Base-by-base conservation (phyloP, 2,113 vertebrate genomes). In the Camelus dromedarius region DNA sequence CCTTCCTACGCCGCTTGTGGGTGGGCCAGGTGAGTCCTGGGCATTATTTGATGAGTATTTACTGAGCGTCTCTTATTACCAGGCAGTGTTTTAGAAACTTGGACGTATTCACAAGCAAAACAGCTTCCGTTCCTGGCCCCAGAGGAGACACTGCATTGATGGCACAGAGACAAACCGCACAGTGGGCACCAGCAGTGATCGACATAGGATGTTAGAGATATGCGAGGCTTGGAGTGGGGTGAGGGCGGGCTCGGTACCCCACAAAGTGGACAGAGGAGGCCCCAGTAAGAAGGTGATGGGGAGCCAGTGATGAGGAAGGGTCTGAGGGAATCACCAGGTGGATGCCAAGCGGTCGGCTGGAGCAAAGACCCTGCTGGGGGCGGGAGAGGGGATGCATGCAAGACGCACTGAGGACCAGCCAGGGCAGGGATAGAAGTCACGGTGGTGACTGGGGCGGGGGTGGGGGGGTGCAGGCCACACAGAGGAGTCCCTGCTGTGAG, bases 141-240 rank as follows among this genome's bases (percentile, higher is more conserved):
- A 8, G 32, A 38, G 50, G 62, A 84, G 19, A 7, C 1, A 1
- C 6, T 26, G n/a, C 28, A 46, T 10, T 6, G 1, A n/a, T 26
- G 42, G 70, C 69, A 38, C 32, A 38, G 38, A 50, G 58, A n/a
- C 18, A 5, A 14, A 19, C 11, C 0, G 14, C 14, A 5, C 0
- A 0, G 3, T 24, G 9, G 15, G 26, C 8, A 22, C 6, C 2
- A 3, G 10, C 50, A 24, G 1, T 13, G 15, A 30, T 6, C 4
- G 12, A 32, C 0, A 32, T 1, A 5, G 22, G 35, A 18, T 3
- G 10, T 62, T 8, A 32, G 83, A 50, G 64, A 28, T 0, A 4
- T 26, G 48, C 3, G 35, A 26, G 19, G 50, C 46, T 18, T 4
- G 0, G 66, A 30, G 77, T 1, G 2, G 22, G 66, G 2, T 70